Conservation (phyloP, 1,140 invertebrate genomes). For the Lepidostoma basale region DNA sequence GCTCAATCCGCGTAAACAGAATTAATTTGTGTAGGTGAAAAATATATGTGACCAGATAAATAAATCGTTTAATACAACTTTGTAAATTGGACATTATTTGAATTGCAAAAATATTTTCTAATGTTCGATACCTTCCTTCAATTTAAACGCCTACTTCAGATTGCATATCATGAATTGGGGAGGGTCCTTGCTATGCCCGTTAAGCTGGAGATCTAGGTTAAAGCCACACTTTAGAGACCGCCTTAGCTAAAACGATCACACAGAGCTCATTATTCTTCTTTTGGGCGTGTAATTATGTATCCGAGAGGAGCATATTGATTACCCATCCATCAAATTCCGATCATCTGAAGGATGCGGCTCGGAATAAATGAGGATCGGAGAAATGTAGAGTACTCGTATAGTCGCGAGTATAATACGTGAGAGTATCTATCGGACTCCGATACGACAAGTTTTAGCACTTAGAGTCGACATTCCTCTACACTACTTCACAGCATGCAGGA, state of each 20-base stretch:
- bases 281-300: neutral
- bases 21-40: no score
- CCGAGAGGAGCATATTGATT: conserved; percentile 5
- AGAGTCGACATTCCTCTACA: neutral
- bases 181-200: no score
- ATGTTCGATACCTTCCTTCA: no score
- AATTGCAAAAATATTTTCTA: no score
- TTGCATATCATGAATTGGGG: no score
- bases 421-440: neutral
- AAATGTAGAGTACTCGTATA: neutral
- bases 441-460: conserved; percentile 20
- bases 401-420: neutral
- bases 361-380: conserved; percentile 5
- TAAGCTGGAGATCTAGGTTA: no score
- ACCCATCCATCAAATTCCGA: conserved; percentile 5
- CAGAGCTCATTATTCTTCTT: neutral
- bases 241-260: conserved; percentile 13
- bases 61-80: no score
- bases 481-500: neutral
- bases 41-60: no score
- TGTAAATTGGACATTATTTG: no score
- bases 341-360: neutral
- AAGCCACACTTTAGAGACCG: no score
- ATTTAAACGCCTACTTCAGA: no score
- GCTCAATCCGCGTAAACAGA: no score